phyloP scores from a whole-genome alignment of 2,888 invertebrate genomes.

The Drosophila merina region DNA sequence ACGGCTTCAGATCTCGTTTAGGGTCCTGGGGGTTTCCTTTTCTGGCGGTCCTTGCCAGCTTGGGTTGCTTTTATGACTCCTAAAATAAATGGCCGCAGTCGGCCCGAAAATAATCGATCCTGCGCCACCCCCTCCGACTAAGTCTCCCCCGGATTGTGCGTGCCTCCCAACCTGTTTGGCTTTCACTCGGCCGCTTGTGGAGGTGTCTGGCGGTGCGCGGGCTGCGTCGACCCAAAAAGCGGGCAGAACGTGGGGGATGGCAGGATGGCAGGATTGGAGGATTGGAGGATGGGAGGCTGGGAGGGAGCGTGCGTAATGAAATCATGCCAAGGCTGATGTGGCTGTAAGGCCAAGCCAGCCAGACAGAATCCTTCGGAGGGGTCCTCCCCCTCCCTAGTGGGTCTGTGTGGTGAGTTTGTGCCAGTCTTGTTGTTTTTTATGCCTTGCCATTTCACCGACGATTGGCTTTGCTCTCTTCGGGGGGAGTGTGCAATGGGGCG shows the following conservation, averaged over 20 bases:
- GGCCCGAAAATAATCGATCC: constrained; percentile 71
- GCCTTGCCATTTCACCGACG: constrained; percentile 60
- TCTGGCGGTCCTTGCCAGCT: constrained; percentile 4
- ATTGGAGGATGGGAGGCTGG: background rate
- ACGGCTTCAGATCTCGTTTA: constrained; percentile 22
- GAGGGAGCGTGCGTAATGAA: constrained; percentile 67
- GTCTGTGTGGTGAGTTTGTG: background rate
- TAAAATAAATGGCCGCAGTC: constrained; percentile 50
- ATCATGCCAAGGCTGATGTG: constrained; percentile 76
- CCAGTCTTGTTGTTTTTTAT: constrained; percentile 18
- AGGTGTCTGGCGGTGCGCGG: constrained; percentile 77
- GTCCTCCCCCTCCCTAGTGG: background rate
- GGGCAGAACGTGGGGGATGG: constrained; percentile 1
- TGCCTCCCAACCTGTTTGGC: constrained; percentile 54
- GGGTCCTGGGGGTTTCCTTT: constrained; percentile 25
- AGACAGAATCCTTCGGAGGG: constrained; percentile 22
- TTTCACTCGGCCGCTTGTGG: constrained; percentile 53
- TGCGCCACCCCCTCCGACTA: constrained; percentile 12
- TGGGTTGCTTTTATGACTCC: constrained; percentile 43
- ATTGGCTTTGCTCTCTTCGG: constrained; percentile 48
- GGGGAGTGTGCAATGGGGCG: constrained; percentile 65
- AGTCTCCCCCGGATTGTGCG: constrained; percentile 53
- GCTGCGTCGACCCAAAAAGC: constrained; percentile 61
- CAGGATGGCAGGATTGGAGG: background rate
- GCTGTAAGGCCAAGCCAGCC: constrained; percentile 37